A percentile compares a stretch with the other conserved stretches of the same genome.
Conservation (phyloP, 2,888 invertebrate genomes). For the Leptinotarsa juncta region DNA sequence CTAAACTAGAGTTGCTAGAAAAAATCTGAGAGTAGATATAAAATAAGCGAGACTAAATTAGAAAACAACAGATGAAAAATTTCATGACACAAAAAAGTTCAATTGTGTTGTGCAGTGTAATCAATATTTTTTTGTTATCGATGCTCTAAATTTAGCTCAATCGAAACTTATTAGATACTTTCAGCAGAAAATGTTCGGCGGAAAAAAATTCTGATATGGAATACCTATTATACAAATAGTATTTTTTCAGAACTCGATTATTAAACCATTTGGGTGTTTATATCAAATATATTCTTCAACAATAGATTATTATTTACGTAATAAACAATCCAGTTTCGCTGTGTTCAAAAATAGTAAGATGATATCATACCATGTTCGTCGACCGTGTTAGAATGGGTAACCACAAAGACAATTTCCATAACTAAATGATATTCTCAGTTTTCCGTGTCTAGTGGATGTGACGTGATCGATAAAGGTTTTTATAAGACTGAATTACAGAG, state of each 20-base stretch:
- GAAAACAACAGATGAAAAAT: no score
- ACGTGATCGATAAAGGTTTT: neutral
- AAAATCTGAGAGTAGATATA: no score
- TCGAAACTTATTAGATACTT: no score
- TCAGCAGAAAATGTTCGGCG: no score
- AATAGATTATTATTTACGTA: neutral
- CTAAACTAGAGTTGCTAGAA: no score
- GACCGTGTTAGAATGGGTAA: neutral
- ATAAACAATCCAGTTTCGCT: neutral
- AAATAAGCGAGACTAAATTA: no score
- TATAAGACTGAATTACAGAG: neutral
- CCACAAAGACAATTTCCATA: neutral
- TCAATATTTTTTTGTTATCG: no score
- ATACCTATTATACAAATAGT: no score
- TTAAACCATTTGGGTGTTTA: neutral
- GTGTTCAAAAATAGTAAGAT: constrained; percentile 5
- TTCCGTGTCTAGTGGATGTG: neutral
- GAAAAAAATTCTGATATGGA: no score
- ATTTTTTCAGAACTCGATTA: neutral
- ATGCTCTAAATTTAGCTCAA: no score
- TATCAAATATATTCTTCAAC: neutral
- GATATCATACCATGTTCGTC: constrained; percentile 10
- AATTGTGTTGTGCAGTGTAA: no score
- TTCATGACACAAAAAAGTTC: no score
- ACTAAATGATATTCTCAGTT: constrained; percentile 2